phyloP scores from a whole-genome alignment of 2,797 vertebrate species.

The Siniperca undulata region DNA sequence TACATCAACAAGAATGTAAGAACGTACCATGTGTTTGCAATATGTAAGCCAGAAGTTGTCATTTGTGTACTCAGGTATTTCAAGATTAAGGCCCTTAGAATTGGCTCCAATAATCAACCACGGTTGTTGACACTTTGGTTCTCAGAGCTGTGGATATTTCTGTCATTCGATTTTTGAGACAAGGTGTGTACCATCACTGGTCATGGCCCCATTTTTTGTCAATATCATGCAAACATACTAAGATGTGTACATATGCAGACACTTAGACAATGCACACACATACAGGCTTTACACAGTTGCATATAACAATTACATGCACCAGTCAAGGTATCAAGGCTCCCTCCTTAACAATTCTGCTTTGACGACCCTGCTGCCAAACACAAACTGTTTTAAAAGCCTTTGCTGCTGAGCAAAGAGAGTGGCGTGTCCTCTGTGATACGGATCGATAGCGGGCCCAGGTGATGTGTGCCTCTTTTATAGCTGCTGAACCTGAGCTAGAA shows the following conservation, averaged over 20 bases:
- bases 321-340: slow-evolving; percentile 42
- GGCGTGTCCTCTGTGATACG: slow-evolving; percentile 63
- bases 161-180: background rate
- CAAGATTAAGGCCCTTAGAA: background rate
- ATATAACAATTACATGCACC: slow-evolving; percentile 23
- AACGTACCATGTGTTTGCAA: background rate
- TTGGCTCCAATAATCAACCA: background rate
- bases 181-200: background rate
- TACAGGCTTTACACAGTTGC: background rate
- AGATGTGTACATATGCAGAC: background rate
- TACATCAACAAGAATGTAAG: background rate
- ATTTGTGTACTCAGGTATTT: background rate
- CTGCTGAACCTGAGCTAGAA: slow-evolving; percentile 79
- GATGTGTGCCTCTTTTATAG: slow-evolving; percentile 75
- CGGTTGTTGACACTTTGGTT: background rate
- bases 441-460: slow-evolving; percentile 74
- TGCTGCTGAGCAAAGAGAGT: slow-evolving; percentile 64
- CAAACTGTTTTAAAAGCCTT: slow-evolving; percentile 73
- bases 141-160: background rate
- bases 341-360: slow-evolving; percentile 60
- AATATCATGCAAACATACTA: background rate
- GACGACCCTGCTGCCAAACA: slow-evolving; percentile 70
- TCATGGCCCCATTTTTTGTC: background rate
- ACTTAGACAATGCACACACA: background rate
- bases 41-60: background rate